These are phyloP conservation scores for Ophiothrix spiculata DNA, from an alignment of 35 echinoderm and acorn worm genomes.

Conservation along the genomic window DNA sequence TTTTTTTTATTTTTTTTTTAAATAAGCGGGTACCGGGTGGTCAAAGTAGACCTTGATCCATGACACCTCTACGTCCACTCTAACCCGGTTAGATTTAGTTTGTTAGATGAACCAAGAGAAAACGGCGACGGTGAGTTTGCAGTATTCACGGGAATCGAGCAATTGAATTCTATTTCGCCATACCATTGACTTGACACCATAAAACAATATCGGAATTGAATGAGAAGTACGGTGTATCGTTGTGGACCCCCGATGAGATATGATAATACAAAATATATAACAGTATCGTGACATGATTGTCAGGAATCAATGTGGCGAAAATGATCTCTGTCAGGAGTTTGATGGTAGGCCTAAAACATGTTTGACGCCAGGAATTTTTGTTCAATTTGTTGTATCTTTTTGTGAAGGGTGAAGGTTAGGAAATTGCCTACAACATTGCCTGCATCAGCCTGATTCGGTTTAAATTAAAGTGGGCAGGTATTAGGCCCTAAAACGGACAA, in stretches of 20 bases:
- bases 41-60: neutral
- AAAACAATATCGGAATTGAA: neutral
- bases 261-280: constrained; percentile 10
- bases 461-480: too few species aligned
- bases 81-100: neutral
- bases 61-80: neutral
- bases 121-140: neutral
- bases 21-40: too few species aligned
- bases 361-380: neutral
- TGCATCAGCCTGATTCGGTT: too few species aligned
- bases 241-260: neutral
- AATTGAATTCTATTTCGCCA: neutral
- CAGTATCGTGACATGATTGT: neutral
- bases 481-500: too few species aligned
- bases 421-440: neutral
- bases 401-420: neutral
- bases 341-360: too few species aligned
- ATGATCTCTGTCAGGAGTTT: neutral
- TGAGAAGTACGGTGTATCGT: neutral
- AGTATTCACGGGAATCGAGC: neutral
- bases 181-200: neutral
- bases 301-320: neutral
- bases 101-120: neutral
- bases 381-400: neutral
- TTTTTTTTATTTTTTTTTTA: too few species aligned